phyloP scores from a whole-genome alignment of 1,140 invertebrate species.

The Lanistes nyassanus region DNA sequence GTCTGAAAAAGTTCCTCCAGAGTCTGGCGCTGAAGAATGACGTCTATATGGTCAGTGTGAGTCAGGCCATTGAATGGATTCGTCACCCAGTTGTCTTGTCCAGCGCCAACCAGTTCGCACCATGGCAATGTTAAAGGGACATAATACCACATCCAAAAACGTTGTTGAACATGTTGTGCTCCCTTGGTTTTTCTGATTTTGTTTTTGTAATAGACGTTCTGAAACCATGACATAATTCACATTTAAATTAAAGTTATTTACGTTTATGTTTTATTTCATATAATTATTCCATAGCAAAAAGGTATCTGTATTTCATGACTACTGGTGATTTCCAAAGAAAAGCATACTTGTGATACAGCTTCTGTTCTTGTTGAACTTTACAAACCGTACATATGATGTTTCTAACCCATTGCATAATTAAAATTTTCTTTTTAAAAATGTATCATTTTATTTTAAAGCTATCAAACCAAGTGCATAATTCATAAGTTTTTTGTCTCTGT shows the following conservation, averaged over 20 bases:
- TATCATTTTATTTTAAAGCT: too few relatives aligned
- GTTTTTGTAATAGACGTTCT: not conserved
- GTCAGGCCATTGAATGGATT: constrained; percentile 25
- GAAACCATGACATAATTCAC: too few relatives aligned
- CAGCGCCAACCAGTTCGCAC: not conserved
- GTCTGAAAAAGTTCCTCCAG: constrained; percentile 16
- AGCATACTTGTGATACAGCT: too few relatives aligned
- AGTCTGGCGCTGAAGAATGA: not conserved
- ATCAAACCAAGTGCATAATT: too few relatives aligned
- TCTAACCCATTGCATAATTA: too few relatives aligned
- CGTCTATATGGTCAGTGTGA: constrained; percentile 26
- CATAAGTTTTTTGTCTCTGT: too few relatives aligned
- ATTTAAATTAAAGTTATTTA: not conserved
- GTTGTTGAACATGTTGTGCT: not conserved
- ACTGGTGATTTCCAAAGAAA: too few relatives aligned
- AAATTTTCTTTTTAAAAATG: too few relatives aligned
- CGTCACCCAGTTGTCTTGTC: constrained; percentile 2
- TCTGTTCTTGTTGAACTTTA: too few relatives aligned
- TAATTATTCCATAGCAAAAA: not conserved
- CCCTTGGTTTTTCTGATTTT: not conserved
- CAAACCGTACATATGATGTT: too few relatives aligned
- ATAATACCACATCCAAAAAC: not conserved
- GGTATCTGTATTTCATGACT: too few relatives aligned
- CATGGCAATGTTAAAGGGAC: constrained; percentile 3
- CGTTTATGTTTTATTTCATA: not conserved